phyloP scores from a whole-genome alignment of 1,140 invertebrate genomes.

The Leguminivora glycinivorella region DNA sequence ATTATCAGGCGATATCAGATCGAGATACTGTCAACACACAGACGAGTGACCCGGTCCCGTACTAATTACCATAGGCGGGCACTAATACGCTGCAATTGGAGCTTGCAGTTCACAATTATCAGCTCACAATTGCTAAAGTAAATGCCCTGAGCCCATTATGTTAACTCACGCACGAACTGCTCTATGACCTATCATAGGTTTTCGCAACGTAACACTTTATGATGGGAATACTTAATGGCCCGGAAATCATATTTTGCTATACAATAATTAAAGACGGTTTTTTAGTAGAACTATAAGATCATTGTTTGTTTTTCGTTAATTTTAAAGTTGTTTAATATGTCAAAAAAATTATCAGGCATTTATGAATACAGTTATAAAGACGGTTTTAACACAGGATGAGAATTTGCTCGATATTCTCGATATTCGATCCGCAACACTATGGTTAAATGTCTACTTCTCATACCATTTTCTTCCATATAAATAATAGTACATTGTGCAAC shows the following conservation, averaged over 20 bases:
- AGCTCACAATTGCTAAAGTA: constrained; percentile 22
- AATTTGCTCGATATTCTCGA: too few species aligned
- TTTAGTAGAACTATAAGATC: too few species aligned
- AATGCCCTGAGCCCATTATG: constrained; percentile 23
- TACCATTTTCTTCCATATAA: too few species aligned
- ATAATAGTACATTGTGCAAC: too few species aligned
- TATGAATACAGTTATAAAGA: too few species aligned
- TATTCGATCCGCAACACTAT: too few species aligned
- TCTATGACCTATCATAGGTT: constrained; percentile 19
- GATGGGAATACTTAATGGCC: neutral
- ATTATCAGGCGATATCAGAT: neutral
- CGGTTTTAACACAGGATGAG: too few species aligned
- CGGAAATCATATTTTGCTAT: neutral
- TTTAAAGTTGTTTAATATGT: too few species aligned
- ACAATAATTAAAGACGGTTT: too few species aligned
- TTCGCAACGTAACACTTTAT: neutral
- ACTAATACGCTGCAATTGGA: constrained; percentile 2
- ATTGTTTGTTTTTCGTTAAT: too few species aligned
- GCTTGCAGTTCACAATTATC: constrained; percentile 19
- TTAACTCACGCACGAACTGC: constrained; percentile 21
- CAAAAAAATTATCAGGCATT: too few species aligned
- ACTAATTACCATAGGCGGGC: constrained; percentile 6
- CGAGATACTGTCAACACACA: neutral
- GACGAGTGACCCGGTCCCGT: neutral
- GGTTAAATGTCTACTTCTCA: too few species aligned